Percentiles rank a stretch among this genome's conserved stretches.
These are phyloP conservation scores for Notolepis coatsorum DNA, from an alignment of 2,797 vertebrate species.

Conservation along the genomic window DNA sequence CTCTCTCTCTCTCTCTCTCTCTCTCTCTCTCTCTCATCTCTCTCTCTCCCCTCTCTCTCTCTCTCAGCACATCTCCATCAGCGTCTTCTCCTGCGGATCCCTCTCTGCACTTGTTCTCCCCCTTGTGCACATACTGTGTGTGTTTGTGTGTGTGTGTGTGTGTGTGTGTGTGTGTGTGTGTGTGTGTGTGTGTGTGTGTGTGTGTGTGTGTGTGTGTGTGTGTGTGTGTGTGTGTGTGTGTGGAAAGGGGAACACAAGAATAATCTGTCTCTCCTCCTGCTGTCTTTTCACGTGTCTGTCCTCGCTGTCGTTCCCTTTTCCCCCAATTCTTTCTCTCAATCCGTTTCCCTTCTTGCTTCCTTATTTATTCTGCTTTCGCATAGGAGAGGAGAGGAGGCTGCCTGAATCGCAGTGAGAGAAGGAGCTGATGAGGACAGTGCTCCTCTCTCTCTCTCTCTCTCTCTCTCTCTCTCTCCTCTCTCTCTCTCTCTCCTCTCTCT, in stretches of 20 bases:
- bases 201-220: no score
- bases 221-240: no score
- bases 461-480: slow-evolving; percentile 31
- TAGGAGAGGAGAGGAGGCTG: slow-evolving; percentile 52
- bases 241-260: no score
- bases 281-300: no score
- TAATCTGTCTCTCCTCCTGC: no score
- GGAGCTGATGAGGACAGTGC: slow-evolving; percentile 66
- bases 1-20: neutral
- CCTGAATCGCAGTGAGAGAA: slow-evolving; percentile 62
- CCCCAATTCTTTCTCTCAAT: slow-evolving; percentile 23
- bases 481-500: slow-evolving; percentile 41
- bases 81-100: slow-evolving; percentile 32
- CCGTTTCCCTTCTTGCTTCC: no score
- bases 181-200: no score
- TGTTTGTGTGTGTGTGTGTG: slow-evolving; percentile 41
- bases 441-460: slow-evolving; percentile 43
- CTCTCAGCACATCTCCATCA: slow-evolving; percentile 23
- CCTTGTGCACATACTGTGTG: slow-evolving; percentile 30
- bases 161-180: no score
- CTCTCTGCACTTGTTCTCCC: slow-evolving; percentile 35
- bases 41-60: slow-evolving; percentile 6
- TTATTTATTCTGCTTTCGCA: slow-evolving; percentile 48
- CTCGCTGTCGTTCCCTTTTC: slow-evolving; percentile 2
- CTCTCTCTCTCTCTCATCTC: no score